Base-by-base conservation (phyloP, 2,797 vertebrate genomes). In the Neostethus bicornis region DNA sequence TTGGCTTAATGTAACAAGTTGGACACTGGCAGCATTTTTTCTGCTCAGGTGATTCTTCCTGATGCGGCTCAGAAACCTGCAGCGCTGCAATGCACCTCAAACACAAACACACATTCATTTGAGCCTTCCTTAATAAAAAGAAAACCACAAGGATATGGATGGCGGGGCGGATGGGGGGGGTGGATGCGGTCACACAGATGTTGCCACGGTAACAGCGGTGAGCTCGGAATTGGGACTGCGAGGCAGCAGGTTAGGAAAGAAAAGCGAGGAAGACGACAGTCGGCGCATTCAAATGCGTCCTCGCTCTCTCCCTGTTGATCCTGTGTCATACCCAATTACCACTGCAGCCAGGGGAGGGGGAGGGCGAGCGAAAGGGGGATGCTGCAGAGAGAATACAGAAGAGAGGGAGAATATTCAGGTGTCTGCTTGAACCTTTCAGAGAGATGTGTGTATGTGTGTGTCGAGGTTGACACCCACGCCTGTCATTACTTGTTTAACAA, bases 301-400 rank as follows among this genome's bases (percentile, higher is more conserved):
- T 55, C 14, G 47, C 73, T 64, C 64, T 77, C 75, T 83, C 77
- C 60, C 80, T 77, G 81, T 89, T 85, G 89, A 91, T 90, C 90
- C 77, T 23, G 31, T 89, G 87, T 89, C 89, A 89, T 84, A 89
- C 81, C 79, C 86, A 89, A 90, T 91, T 91, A 90, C 85, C 75
- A 80, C 69, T 69, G 73, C 62, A 51, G 73, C 61, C 45, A 42
- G 57, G 59, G 69, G 56, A 61, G 38, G 60, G 44, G n/a, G 43
- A 44, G 59, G 5, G 48, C 4, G 48, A 5, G 7, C 2, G 0
- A 9, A 2, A 23, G 1, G 35, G 34, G 44, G 51, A 4, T 26
- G 50, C 2, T 59, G 63, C 21, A 51, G 37, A 14, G 51, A 59
- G 81, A 73, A 75, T 73, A 57, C 51, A 71, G 61, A 70, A 25